Base-by-base conservation (phyloP, 2,113 vertebrate genomes). In the Sakesphorus luctuosus region DNA sequence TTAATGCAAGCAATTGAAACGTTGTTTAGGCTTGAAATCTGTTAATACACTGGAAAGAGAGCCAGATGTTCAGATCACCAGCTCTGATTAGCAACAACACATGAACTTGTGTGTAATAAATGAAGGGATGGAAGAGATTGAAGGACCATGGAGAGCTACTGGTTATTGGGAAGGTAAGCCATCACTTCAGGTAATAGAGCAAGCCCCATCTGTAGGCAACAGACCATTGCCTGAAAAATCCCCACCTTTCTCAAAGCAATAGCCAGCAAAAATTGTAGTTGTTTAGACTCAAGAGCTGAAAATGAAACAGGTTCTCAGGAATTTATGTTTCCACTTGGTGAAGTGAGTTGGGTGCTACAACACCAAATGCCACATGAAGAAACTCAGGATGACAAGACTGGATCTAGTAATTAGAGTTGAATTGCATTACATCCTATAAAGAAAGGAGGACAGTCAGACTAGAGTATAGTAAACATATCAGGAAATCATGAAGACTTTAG, bases 121-220 rank as follows among this genome's bases (percentile, higher is more conserved):
- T 14, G 18, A 77, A n/a, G 33, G 5, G 47, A 58, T 26, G 1
- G 53, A 67, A 40, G 52, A 56, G 33, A 4, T 35, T 75, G 80
- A 94, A 96, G 96, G 63, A 97, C 92, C 94, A 78, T 87, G 96
- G 96, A 97, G 93, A 97, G 96, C 93, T 90, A 90, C 88, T 0
- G 0, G 12, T 19, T 53, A 5, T 6, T 59, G 79, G 72, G 76
- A 65, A 53, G 36, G 36, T 47, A 19, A 21, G 8, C 25, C 14
- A 3, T 75, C 3, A 5, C 62, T 21, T 89, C 18, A 14, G 9
- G 13, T 19, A 2, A 6, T 5, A 26, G 20, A 24, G 35, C 17
- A 56, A 87, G 12, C 36, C 3, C 1, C 6, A 2, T 16, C 40
- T n/a, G 52, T 8, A 8, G 55, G 62, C 49, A 35, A 24, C 18